phyloP scores from a whole-genome alignment of 2,113 vertebrate species.

The Xenopus laevis region DNA sequence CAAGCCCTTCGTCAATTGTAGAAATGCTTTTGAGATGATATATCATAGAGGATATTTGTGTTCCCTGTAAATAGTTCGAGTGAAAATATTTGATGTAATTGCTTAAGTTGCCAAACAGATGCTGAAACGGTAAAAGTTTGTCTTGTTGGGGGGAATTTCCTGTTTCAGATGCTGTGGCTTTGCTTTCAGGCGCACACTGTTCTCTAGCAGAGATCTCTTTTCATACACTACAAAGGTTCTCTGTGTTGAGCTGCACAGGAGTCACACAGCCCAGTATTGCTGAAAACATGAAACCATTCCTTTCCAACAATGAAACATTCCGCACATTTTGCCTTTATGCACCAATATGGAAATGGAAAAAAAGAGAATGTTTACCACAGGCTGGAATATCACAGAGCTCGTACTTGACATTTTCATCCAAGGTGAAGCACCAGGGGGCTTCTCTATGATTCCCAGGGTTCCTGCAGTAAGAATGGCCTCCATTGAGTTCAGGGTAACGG shows the following conservation, averaged over 20 bases:
- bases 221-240: background rate
- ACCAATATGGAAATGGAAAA: rapidly evolving
- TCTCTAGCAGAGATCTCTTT: constrained; percentile 6
- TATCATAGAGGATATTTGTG: constrained; percentile 16
- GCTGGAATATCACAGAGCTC: constrained; percentile 90
- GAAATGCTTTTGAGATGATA: background rate
- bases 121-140: constrained; percentile 11
- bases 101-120: constrained; percentile 14
- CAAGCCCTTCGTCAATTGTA: background rate
- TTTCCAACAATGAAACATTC: constrained; percentile 8
- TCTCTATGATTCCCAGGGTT: constrained; percentile 92
- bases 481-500: constrained; percentile 86
- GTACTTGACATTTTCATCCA: constrained; percentile 88
- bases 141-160: background rate
- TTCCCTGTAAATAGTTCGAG: constrained; percentile 9
- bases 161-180: constrained; percentile 20
- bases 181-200: background rate
- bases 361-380: constrained; percentile 72
- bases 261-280: constrained; percentile 4
- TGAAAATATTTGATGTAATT: background rate
- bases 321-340: background rate
- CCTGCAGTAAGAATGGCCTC: constrained; percentile 95
- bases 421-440: constrained; percentile 95
- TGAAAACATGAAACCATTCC: constrained; percentile 8
- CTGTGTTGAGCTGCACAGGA: background rate